Percentiles rank a stretch among this genome's conserved stretches.
Evolutionary conservation across 2,113 vertebrate species (phyloP).

Genomic region (Phasianus colchicus): DNA sequence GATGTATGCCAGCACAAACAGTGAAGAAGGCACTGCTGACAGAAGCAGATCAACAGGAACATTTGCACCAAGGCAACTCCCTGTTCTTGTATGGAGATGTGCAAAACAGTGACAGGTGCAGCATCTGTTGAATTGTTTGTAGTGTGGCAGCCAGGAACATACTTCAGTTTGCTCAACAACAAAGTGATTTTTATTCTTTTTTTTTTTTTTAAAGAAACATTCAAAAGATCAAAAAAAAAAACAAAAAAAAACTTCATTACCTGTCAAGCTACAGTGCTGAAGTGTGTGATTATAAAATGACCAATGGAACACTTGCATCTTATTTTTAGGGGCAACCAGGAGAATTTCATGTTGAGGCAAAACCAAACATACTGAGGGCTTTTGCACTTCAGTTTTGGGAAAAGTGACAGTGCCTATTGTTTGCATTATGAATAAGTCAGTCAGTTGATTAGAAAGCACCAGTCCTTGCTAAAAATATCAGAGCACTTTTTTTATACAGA

Average conservation of each 20-base stretch:
- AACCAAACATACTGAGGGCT: conserved; percentile 8
- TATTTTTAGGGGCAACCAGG: conserved; percentile 15
- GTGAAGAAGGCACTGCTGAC: not conserved
- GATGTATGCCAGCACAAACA: not conserved
- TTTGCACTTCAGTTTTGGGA: not conserved
- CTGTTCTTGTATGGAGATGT: conserved; percentile 21
- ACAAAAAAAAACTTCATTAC: conserved; percentile 58
- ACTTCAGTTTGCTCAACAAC: conserved; percentile 50
- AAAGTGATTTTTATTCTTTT: not conserved
- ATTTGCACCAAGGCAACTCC: conserved; percentile 14
- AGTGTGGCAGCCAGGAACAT: conserved; percentile 29
- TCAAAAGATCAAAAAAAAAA: conserved; percentile 56
- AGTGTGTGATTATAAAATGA: conserved; percentile 28
- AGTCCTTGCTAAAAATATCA: not conserved
- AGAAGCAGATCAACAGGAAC: conserved; percentile 1
- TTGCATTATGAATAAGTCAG: not conserved
- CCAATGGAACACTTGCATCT: not conserved
- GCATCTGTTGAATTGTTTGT: conserved; percentile 58
- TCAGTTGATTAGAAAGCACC: not conserved
- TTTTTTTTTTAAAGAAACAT: not conserved
- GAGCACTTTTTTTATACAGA: not conserved
- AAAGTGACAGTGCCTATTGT: not conserved
- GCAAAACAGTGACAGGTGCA: conserved; percentile 8
- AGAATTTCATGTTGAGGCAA: not conserved
- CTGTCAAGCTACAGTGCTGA: conserved; percentile 22